Evolutionary conservation across 2,113 vertebrate genomes (phyloP).

Genomic region (Poeciliopsis turrubarensis): DNA sequence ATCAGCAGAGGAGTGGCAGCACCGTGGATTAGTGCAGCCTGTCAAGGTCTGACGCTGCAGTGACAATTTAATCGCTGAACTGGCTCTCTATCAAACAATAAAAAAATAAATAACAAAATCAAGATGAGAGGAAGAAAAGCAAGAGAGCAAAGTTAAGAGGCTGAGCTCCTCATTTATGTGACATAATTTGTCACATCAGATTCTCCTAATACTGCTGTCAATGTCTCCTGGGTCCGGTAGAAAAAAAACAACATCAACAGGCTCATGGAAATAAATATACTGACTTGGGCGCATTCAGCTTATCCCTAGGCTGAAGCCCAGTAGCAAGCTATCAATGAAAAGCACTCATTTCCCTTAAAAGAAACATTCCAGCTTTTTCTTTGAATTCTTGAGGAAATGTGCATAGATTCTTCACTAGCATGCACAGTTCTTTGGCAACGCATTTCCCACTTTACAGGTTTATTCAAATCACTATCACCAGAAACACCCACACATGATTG

Average conservation of each 20-base stretch:
- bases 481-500: not conserved
- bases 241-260: conserved; percentile 27
- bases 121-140: conserved; percentile 50
- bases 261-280: conserved; percentile 38
- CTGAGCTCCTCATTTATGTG: conserved; percentile 73
- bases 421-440: not conserved
- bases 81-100: conserved; percentile 50
- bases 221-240: conserved; percentile 39
- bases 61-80: conserved; percentile 80
- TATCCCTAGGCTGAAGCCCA: conserved; percentile 37
- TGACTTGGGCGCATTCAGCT: conserved; percentile 13
- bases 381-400: not conserved
- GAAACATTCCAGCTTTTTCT: not conserved
- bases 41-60: conserved; percentile 73
- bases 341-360: not conserved
- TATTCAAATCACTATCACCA: not conserved
- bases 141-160: conserved; percentile 52
- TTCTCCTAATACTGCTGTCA: conserved; percentile 70
- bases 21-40: conserved; percentile 76
- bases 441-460: too few species aligned
- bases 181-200: conserved; percentile 76
- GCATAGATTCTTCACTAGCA: not conserved
- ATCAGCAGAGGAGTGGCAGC: conserved; percentile 61
- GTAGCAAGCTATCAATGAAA: conserved; percentile 26
- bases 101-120: conserved; percentile 15